phyloP scores from a whole-genome alignment of 2,888 invertebrate genomes.

The Hypselothyrea guttata region DNA sequence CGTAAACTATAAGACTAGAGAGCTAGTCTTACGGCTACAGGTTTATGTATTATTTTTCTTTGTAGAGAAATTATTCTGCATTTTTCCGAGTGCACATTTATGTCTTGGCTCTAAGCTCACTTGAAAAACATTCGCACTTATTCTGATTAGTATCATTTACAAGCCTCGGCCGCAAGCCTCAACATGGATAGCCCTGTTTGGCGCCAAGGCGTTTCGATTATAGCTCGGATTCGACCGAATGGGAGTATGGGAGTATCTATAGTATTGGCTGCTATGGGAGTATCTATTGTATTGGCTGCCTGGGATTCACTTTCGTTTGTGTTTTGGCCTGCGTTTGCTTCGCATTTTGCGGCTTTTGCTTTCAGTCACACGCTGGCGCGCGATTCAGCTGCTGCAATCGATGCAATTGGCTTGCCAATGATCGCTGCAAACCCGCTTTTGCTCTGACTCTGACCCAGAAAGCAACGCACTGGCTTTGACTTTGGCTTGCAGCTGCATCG shows the following conservation, averaged over 20 bases:
- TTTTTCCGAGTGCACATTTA: too few relatives aligned
- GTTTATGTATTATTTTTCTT: too few relatives aligned
- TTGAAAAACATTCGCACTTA: conserved; percentile 69
- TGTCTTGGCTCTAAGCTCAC: conserved; percentile 50
- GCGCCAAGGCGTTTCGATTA: conserved; percentile 48
- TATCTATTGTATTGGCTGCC: conserved; percentile 21
- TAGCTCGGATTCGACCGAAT: neutral
- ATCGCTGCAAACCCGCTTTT: conserved; percentile 36
- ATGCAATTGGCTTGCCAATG: conserved; percentile 51
- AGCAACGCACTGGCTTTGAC: conserved; percentile 39
- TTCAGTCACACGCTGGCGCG: conserved; percentile 59
- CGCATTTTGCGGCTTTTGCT: conserved; percentile 49
- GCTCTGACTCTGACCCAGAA: conserved; percentile 59
- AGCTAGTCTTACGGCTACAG: too few relatives aligned
- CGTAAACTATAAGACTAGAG: too few relatives aligned
- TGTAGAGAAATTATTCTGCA: too few relatives aligned
- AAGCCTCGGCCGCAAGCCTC: conserved; percentile 27
- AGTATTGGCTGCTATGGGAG: conserved; percentile 12
- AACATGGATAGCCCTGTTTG: conserved; percentile 31
- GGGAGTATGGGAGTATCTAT: conserved; percentile 13
- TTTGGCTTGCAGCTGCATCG: conserved; percentile 18
- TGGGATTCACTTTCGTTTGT: conserved; percentile 67
- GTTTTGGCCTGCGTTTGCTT: conserved; percentile 17
- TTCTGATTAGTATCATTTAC: conserved; percentile 73
- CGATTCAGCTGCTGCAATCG: conserved; percentile 45